Conservation (phyloP, 2,797 vertebrate genomes). For the Eulemur mongoz region DNA sequence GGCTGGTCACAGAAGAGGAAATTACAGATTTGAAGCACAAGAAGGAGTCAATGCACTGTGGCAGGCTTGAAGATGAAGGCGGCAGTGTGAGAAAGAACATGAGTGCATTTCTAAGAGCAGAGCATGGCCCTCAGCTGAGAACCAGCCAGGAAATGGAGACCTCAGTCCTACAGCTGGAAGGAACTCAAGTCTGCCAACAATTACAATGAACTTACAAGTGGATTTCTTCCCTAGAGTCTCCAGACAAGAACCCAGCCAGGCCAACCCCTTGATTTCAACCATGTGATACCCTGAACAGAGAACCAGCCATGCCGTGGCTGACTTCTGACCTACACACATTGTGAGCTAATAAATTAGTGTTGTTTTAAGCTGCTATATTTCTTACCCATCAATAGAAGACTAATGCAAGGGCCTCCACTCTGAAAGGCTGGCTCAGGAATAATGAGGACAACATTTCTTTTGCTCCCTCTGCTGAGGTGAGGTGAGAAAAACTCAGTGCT, state of each 20-base stretch:
- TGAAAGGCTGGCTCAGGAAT: not conserved
- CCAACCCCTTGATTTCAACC: constrained; percentile 31
- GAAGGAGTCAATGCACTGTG: not conserved
- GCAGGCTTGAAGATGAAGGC: not conserved
- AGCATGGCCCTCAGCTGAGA: not conserved
- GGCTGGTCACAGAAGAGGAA: not conserved
- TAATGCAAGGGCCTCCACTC: not conserved
- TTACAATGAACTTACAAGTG: not conserved
- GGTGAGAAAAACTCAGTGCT: not conserved
- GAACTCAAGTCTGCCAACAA: not conserved
- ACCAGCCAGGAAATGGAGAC: not conserved
- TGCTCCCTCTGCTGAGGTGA: not conserved
- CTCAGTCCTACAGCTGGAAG: not conserved
- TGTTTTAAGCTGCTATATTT: not conserved
- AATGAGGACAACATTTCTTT: not conserved
- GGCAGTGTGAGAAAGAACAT: not conserved
- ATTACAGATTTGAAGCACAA: not conserved
- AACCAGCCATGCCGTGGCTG: not conserved
- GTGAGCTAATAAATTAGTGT: not conserved
- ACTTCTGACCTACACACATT: not conserved
- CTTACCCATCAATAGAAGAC: not conserved
- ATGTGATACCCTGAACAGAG: not conserved
- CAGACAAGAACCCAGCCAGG: not conserved
- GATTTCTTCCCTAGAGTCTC: not conserved
- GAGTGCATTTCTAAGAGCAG: not conserved